A percentile compares a stretch with the other conserved stretches of the same genome.
These are phyloP conservation scores for Heliocidaris tuberculata DNA, from an alignment of 35 echinoderm and acorn worm genomes.

Conservation along the genomic window DNA sequence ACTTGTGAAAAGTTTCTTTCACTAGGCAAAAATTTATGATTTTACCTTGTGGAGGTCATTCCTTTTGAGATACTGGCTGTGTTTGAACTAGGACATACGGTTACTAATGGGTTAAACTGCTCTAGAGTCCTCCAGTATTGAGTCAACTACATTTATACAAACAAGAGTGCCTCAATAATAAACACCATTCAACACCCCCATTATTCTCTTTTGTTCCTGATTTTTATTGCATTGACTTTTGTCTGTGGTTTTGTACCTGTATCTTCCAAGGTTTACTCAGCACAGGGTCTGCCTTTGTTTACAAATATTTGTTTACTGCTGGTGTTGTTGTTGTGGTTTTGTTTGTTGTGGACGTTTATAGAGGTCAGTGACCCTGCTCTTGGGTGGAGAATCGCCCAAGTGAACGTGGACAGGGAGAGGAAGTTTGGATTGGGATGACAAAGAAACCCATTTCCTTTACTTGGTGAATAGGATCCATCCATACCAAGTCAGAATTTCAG, in stretches of 20 bases:
- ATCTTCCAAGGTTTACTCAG: neutral
- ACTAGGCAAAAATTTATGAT: too few species aligned
- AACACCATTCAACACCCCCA: neutral
- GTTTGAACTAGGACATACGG: too few species aligned
- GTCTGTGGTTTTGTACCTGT: neutral
- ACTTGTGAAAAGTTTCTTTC: too few species aligned
- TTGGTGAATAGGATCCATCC: neutral
- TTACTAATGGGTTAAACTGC: neutral
- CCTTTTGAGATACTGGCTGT: too few species aligned
- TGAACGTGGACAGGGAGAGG: neutral
- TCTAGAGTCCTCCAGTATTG: neutral
- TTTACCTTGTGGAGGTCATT: too few species aligned
- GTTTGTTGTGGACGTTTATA: neutral
- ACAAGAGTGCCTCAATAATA: neutral
- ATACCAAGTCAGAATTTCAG: neutral
- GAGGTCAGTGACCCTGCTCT: neutral
- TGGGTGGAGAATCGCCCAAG: neutral
- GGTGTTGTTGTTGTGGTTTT: neutral
- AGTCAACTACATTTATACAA: neutral
- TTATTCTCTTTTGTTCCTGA: neutral
- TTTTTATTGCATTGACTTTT: neutral
- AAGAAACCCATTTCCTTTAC: neutral
- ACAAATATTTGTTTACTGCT: slow-evolving; percentile 7
- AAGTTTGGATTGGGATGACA: neutral
- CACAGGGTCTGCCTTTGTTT: neutral